A percentile compares a stretch with the other conserved stretches of the same genome.
Evolutionary conservation across 2,113 vertebrate genomes (phyloP).

Genomic region (Ginglymostoma cirratum): DNA sequence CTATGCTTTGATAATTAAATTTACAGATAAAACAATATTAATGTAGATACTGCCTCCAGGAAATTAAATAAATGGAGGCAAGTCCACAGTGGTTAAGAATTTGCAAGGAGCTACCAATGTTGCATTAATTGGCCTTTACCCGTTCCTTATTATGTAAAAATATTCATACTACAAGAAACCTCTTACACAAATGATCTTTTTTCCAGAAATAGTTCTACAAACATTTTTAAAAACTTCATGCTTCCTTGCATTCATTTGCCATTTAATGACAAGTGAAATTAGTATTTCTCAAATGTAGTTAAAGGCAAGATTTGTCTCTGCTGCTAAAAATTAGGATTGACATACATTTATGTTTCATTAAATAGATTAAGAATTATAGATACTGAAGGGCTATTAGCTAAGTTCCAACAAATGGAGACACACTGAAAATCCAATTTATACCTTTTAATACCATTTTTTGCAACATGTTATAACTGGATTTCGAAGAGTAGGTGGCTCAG

Average conservation of each 20-base stretch:
- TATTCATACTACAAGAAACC: not conserved
- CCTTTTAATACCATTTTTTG: not conserved
- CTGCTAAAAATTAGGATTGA: slow-evolving; percentile 15
- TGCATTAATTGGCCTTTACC: slow-evolving; percentile 1
- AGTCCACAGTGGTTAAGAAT: not conserved
- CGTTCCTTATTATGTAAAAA: not conserved
- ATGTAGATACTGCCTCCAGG: not conserved
- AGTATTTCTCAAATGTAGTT: not conserved
- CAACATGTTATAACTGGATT: not conserved
- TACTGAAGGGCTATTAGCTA: not conserved
- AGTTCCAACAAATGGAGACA: not conserved
- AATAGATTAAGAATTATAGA: not conserved
- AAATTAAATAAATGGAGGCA: slow-evolving; percentile 14
- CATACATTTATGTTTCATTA: not conserved
- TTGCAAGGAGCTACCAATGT: not conserved
- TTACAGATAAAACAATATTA: not conserved
- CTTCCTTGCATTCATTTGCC: not conserved
- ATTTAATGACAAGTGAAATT: slow-evolving; percentile 18
- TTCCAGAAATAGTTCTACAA: not conserved
- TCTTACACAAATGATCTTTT: not conserved
- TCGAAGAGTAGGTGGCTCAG: not conserved
- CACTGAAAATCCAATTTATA: not conserved
- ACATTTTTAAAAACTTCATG: not conserved
- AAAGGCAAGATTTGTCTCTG: not conserved
- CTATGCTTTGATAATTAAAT: not conserved